phyloP scores from a whole-genome alignment of 2,888 invertebrate genomes.

The Xanthorhoe designata region DNA sequence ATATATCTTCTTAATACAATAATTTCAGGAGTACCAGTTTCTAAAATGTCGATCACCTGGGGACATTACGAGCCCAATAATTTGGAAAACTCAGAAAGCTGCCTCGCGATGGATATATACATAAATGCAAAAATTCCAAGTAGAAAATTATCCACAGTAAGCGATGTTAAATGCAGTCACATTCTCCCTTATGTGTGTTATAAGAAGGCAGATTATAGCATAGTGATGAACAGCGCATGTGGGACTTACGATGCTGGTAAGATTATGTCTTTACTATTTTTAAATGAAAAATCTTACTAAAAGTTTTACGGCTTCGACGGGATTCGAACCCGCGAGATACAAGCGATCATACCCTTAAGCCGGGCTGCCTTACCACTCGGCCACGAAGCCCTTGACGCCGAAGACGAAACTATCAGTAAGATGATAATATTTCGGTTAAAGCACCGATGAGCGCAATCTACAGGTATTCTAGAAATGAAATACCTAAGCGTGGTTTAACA shows the following conservation, averaged over 20 bases:
- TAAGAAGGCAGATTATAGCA: slow-evolving; percentile 12
- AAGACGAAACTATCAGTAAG: too few relatives aligned
- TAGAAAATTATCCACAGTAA: slow-evolving; percentile 4
- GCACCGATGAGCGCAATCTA: too few relatives aligned
- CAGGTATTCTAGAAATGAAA: too few relatives aligned
- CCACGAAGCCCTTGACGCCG: too few relatives aligned
- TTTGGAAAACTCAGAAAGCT: slow-evolving; percentile 38
- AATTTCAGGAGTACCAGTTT: slow-evolving; percentile 40
- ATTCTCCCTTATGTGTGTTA: slow-evolving; percentile 35
- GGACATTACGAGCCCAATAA: slow-evolving; percentile 43
- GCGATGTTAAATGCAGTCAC: slow-evolving; percentile 23
- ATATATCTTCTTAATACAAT: too few relatives aligned
- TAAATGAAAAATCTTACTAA: too few relatives aligned
- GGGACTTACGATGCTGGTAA: slow-evolving; percentile 47
- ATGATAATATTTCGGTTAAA: too few relatives aligned
- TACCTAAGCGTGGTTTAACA: too few relatives aligned
- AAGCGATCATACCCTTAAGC: too few relatives aligned
- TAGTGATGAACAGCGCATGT: slow-evolving; percentile 21
- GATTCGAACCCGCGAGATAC: too few relatives aligned
- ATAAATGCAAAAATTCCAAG: slow-evolving; percentile 4
- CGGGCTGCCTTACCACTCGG: too few relatives aligned
- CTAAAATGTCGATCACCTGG: slow-evolving; percentile 36
- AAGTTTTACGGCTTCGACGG: too few relatives aligned
- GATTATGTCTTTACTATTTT: neutral
- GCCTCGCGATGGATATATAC: slow-evolving; percentile 35